A percentile compares a stretch with the other conserved stretches of the same genome.
These are phyloP conservation scores for Nomada fabriciana DNA, from an alignment of 2,888 invertebrate genomes.

Conservation along the genomic window DNA sequence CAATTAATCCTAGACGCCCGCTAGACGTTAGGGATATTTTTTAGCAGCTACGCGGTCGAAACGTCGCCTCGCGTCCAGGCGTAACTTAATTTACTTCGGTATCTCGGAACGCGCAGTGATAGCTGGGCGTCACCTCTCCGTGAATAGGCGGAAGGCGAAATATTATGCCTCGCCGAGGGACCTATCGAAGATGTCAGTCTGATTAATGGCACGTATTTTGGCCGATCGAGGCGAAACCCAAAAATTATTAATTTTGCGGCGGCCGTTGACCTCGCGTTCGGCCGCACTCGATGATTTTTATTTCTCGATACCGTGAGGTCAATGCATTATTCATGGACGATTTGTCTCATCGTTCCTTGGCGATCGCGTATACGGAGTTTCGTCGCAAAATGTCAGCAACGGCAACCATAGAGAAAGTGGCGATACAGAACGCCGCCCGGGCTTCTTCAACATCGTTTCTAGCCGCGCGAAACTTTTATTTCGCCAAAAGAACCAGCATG, in stretches of 20 bases:
- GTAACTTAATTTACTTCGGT: constrained; percentile 29
- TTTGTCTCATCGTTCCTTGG: constrained; percentile 75
- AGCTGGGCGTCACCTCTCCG: neutral
- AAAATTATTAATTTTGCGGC: constrained; percentile 76
- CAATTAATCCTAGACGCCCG: constrained; percentile 18
- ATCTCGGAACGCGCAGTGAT: neutral
- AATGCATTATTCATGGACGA: constrained; percentile 79
- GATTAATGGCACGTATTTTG: constrained; percentile 65
- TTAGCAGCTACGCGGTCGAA: neutral
- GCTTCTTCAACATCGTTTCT: neutral
- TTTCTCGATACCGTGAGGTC: constrained; percentile 65
- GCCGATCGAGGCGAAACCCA: constrained; percentile 50
- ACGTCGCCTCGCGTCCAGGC: too few species aligned
- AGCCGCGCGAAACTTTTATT: too few species aligned
- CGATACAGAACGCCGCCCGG: neutral
- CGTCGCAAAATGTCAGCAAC: constrained; percentile 69
- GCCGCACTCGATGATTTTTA: constrained; percentile 63
- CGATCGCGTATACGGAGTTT: constrained; percentile 69
- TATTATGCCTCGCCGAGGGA: constrained; percentile 23
- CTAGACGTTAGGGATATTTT: constrained; percentile 18
- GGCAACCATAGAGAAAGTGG: constrained; percentile 10
- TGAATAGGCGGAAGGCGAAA: constrained; percentile 36
- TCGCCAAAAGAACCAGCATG: neutral
- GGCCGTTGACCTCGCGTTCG: constrained; percentile 62
- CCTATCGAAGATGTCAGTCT: constrained; percentile 49